Base-by-base conservation (phyloP, 2,888 invertebrate genomes). In the Acanthosepion esculentum region DNA sequence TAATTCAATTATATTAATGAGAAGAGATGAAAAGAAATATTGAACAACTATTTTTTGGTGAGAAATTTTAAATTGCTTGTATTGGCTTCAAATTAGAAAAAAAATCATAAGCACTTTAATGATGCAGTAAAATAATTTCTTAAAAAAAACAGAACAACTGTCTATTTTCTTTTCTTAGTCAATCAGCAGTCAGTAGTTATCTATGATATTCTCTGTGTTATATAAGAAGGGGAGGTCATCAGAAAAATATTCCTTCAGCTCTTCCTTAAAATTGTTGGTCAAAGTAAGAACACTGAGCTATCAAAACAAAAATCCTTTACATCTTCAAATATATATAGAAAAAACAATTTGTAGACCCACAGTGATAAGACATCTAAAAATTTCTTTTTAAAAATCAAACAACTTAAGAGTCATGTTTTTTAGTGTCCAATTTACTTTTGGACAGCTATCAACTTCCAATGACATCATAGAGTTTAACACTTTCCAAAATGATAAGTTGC, bases 1-100 rank as follows among this genome's bases (percentile, higher is more conserved):
- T 78, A 78, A 78, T 78, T 78, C 78, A 78, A 78, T 78, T 78
- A 78, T 78, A 78, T 78, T 78, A 78, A 78, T 78, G 78, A 78
- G 78, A 78, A 78, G 78, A 78, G 78, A 78, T 78, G 78, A 78
- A 78, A 78, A 78, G 78, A 78, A 78, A 33, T 78, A 78, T 33
- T 33, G 33, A 78, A n/a, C 10, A 78, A 78, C 29, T 29, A 78
- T 78, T n/a, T 78, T 78, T 78, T 78, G 18, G 78, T 78, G 78
- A 78, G 78, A 78, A 78, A 78, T 78, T 78, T 78, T 33, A 78
- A 78, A 78, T 78, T 78, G 78, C 78, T 78, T 78, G 78, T 78
- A 78, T 78, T 78, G 78, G 78, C 78, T 78, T 78, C 78, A 78
- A 78, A 78, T 78, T 78, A 78, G 78, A 78, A 78, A 78, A 78